A percentile compares a stretch with the other conserved stretches of the same genome.
Evolutionary conservation across 2,113 vertebrate genomes (phyloP).

Genomic region (Pseudorhombus dupliciocellatus): DNA sequence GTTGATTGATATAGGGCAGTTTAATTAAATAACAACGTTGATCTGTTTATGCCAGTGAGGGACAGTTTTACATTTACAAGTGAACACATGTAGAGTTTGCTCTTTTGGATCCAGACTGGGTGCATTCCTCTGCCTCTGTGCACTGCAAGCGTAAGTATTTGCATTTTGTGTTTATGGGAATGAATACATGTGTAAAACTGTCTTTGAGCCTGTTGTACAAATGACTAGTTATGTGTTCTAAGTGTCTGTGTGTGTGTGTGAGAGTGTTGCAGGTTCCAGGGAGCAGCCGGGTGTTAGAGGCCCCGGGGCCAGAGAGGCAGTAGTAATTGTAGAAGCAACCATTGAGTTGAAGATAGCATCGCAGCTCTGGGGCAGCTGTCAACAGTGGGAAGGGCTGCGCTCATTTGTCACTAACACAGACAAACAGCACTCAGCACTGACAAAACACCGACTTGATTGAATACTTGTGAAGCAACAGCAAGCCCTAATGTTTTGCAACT

Average conservation of each 20-base stretch:
- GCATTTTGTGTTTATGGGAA: neutral
- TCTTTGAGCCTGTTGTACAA: constrained; percentile 35
- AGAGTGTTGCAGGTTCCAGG: constrained; percentile 42
- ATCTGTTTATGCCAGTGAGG: neutral
- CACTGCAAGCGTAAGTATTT: neutral
- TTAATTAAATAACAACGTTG: constrained; percentile 16
- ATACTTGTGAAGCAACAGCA: constrained; percentile 70
- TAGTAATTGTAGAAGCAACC: constrained; percentile 75
- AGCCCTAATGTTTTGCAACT: constrained; percentile 70
- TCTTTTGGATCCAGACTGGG: neutral
- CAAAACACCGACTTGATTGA: constrained; percentile 74
- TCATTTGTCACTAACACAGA: constrained; percentile 75
- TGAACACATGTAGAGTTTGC: neutral
- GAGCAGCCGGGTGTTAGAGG: constrained; percentile 49
- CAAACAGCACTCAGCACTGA: constrained; percentile 64
- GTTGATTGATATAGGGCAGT: constrained; percentile 18
- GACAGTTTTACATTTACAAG: neutral
- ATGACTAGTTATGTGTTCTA: constrained; percentile 44
- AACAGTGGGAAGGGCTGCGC: constrained; percentile 72
- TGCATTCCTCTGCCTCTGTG: neutral
- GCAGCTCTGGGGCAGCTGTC: constrained; percentile 73
- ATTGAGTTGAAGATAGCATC: constrained; percentile 77
- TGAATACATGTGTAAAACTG: constrained; percentile 33
- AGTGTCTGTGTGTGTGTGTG: neutral
- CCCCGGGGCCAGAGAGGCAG: constrained; percentile 63